These are phyloP conservation scores for Copidosoma aretas DNA, from an alignment of 2,888 invertebrate genomes.

Conservation along the genomic window DNA sequence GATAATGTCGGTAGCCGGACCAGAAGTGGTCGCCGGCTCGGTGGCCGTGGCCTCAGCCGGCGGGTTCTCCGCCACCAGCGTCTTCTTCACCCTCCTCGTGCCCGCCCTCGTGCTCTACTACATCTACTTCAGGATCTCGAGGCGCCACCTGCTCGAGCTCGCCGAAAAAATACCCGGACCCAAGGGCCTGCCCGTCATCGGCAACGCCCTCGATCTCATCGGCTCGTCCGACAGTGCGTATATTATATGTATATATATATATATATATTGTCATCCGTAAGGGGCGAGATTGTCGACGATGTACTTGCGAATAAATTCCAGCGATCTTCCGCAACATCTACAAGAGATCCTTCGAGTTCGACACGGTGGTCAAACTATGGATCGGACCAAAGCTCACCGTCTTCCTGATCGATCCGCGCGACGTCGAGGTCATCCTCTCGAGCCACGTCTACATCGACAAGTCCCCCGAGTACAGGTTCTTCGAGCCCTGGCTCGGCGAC, in stretches of 20 bases:
- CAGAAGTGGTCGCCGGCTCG: conserved; percentile 57
- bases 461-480: conserved; percentile 79
- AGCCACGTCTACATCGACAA: conserved; percentile 84
- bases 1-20: conserved; percentile 57
- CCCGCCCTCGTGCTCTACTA: conserved; percentile 76
- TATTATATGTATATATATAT: no score
- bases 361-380: conserved; percentile 74
- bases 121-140: conserved; percentile 77
- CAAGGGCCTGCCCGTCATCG: conserved; percentile 74
- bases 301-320: conserved; percentile 58
- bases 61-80: conserved; percentile 70
- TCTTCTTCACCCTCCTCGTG: conserved; percentile 77
- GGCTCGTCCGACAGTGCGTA: conserved; percentile 76
- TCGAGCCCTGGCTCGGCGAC: conserved; percentile 84
- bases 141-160: conserved; percentile 74
- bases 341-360: conserved; percentile 66
- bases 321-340: conserved; percentile 75
- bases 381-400: conserved; percentile 78
- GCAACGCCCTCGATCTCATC: conserved; percentile 76
- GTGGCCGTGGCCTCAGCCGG: conserved; percentile 60
- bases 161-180: conserved; percentile 79
- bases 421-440: conserved; percentile 79
- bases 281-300: no score
- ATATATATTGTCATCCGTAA: no score
- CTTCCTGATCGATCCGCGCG: conserved; percentile 78